Evolutionary conservation across 2,888 invertebrate species (phyloP).

Genomic region (Epistrophe eligans): DNA sequence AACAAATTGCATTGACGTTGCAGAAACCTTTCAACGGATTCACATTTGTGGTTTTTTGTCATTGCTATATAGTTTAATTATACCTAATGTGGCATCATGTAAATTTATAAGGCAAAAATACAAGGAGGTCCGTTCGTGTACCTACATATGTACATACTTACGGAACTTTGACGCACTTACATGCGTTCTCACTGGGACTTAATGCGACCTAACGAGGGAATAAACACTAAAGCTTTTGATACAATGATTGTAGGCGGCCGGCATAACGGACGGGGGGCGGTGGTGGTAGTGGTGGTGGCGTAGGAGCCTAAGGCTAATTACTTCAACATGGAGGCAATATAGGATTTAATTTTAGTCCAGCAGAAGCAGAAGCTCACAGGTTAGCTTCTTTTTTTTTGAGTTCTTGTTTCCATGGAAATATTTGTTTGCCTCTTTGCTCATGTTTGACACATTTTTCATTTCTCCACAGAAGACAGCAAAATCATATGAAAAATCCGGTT

Average conservation of each 20-base stretch:
- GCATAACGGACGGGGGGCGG: background rate
- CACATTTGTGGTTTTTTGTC: slow-evolving; percentile 46
- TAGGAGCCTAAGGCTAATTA: slow-evolving; percentile 24
- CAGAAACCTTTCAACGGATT: slow-evolving; percentile 62
- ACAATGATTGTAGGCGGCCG: background rate
- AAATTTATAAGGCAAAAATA: background rate
- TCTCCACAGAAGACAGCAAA: background rate
- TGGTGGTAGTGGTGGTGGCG: background rate
- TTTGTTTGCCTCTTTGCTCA: slow-evolving; percentile 62
- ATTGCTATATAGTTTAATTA: background rate
- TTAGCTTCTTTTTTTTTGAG: background rate
- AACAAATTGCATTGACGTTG: slow-evolving; percentile 49
- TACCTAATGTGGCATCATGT: background rate
- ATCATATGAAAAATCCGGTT: background rate
- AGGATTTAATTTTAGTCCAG: slow-evolving; percentile 9
- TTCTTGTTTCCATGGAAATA: slow-evolving; percentile 45
- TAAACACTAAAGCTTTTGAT: slow-evolving; percentile 19
- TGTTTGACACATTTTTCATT: slow-evolving; percentile 49
- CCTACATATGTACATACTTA: slow-evolving; percentile 11
- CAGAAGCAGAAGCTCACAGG: background rate
- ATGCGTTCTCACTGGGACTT: slow-evolving; percentile 44
- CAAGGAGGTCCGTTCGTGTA: background rate
- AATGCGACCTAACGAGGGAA: slow-evolving; percentile 49
- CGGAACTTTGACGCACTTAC: slow-evolving; percentile 54
- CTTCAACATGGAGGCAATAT: slow-evolving; percentile 7